Percentiles rank a stretch among this genome's conserved stretches.
phyloP scores from a whole-genome alignment of 2,797 vertebrate genomes.

The Loris lydekkerianus region DNA sequence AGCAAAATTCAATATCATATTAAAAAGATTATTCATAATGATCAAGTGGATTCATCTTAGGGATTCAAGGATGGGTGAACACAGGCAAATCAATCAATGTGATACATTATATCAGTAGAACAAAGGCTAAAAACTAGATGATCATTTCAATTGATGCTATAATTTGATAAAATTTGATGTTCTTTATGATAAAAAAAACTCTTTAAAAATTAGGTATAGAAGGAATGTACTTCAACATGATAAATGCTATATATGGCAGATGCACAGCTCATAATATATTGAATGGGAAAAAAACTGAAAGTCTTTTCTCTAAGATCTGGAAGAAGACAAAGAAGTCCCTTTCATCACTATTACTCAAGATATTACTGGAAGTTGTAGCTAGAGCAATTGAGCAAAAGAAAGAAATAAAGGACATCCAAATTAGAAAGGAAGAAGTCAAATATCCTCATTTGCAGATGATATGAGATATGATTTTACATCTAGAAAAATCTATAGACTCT shows the following conservation, averaged over 20 bases:
- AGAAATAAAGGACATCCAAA: not conserved
- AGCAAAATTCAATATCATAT: not conserved
- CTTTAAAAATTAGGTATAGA: not conserved
- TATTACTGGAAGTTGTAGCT: not conserved
- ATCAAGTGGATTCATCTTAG: not conserved
- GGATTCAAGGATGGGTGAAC: not conserved
- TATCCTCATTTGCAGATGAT: not conserved
- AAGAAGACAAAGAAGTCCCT: not conserved
- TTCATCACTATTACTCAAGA: not conserved
- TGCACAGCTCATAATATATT: not conserved
- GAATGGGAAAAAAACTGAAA: not conserved
- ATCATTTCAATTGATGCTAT: not conserved
- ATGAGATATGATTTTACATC: not conserved
- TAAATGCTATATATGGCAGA: not conserved
- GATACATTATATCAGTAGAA: not conserved
- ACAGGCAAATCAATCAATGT: not conserved
- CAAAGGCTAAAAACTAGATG: not conserved
- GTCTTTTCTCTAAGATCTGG: not conserved
- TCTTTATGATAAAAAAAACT: not conserved
- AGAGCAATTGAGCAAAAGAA: not conserved
- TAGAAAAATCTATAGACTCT: not conserved
- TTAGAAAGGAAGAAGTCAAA: not conserved
- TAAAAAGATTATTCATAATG: not conserved
- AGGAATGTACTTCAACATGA: not conserved
- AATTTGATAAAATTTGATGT: not conserved